A percentile compares a stretch with the other conserved stretches of the same genome.
Evolutionary conservation across 2,113 vertebrate genomes (phyloP).

Genomic region (Macaca mulatta): DNA sequence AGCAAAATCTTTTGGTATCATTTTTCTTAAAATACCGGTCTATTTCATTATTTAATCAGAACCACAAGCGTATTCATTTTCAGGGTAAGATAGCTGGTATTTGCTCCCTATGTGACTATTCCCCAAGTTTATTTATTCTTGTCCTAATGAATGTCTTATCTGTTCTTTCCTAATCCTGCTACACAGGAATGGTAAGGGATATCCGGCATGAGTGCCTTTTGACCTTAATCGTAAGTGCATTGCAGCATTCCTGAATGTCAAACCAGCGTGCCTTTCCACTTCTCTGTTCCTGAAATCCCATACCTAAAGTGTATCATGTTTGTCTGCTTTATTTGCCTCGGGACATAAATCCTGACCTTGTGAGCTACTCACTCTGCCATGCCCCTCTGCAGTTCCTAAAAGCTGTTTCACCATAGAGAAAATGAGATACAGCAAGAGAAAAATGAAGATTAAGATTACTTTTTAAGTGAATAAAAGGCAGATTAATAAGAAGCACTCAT

Average conservation of each 20-base stretch:
- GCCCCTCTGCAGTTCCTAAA: background rate
- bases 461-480: background rate
- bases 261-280: slow-evolving; percentile 33
- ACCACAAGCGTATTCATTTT: slow-evolving; percentile 57
- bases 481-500: background rate
- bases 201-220: slow-evolving; percentile 19
- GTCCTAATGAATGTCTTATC: slow-evolving; percentile 61
- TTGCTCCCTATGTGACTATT: background rate
- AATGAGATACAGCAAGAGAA: background rate
- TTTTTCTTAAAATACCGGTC: background rate
- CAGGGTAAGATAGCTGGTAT: slow-evolving; percentile 50
- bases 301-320: slow-evolving; percentile 38
- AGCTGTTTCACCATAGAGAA: background rate
- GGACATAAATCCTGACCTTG: slow-evolving; percentile 48
- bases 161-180: slow-evolving; percentile 38
- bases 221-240: slow-evolving; percentile 55
- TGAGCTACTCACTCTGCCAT: background rate
- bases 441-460: background rate
- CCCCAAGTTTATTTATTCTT: slow-evolving; percentile 66
- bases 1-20: slow-evolving; percentile 40
- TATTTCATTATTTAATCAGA: slow-evolving; percentile 64
- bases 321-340: slow-evolving; percentile 48
- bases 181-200: slow-evolving; percentile 39
- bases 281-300: slow-evolving; percentile 56
- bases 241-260: slow-evolving; percentile 70